Base-by-base conservation (phyloP, 2,888 invertebrate genomes). In the Acanthococcus lagerstroemiae region DNA sequence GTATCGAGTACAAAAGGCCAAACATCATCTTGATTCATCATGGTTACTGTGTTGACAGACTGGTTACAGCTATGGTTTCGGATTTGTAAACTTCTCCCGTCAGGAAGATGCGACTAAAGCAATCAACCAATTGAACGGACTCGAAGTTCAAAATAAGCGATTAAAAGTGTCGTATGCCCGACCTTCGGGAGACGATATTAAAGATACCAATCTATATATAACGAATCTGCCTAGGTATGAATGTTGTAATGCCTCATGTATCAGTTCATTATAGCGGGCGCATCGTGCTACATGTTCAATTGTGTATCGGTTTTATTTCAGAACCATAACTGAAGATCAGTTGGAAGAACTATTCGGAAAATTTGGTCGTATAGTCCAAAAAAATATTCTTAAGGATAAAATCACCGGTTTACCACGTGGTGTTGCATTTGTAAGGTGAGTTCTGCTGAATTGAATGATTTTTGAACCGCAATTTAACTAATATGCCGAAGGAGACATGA, bases 1-100 rank as follows among this genome's bases (percentile, higher is more conserved):
- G n/a, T n/a, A n/a, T n/a, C n/a, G n/a, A n/a, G n/a, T n/a, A n/a
- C n/a, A n/a, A n/a, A n/a, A n/a, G 9, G 9, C 12, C 17, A 50
- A 9, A n/a, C 12, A 50, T 21, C 1, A n/a, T 37, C 2, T n/a
- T 37, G 24, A 17, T 27, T 17, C 15, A 37, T 30, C 22, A 25
- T 19, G 30, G 54, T 26, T 57, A 25, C 48, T 68, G 27, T 48
- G n/a, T 69, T 68, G 69, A 69, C 68, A 90, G 83, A 93, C 94
- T 77, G 93, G 93, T 56, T 95, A 95, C 80, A 94, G 94, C 78
- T 95, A 89, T 78, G 95, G 95, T 48, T 95, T 94, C 78, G 95
- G 94, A 46, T 95, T 95, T 78, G 92, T 95, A 54, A 94, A 95
- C 77, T 95, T 88, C 77, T 83, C 85, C 63, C 84, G 85, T 67